Evolutionary conservation across 2,888 invertebrate species (phyloP), one percentile per base, ranked within the genome.

Genomic region (Eristalis intricaria): DNA sequence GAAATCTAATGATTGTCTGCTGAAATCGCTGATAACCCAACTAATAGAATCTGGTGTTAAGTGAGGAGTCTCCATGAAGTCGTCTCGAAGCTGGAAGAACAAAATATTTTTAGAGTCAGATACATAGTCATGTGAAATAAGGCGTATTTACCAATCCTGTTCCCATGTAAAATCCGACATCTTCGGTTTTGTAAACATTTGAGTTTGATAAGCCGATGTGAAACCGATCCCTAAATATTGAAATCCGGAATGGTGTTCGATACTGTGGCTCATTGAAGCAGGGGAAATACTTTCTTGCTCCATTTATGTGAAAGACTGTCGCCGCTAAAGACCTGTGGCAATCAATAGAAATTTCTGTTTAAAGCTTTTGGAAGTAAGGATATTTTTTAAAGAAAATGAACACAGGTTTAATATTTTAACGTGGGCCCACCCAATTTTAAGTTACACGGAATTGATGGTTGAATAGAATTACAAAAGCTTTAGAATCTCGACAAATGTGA

Each of bases 211-310:
- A 93, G 4, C 96, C 96, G 90, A 96, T 95, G 92, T 97, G 96
- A 92, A 96, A 96, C 91, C 96, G 94, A 92, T 96, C 96, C 89
- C 96, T 94, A 90, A 96, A 96, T 90, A 96, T 96, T 56, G 96
- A 96, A 91, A 97, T 94, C 91, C 95, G 95, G 93, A 97, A 97
- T 89, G 95, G 95, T 1, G 97, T 96, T 91, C 97, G 96, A 90
- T 96, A 95, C 89, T 96, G 96, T 4, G 97, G 97, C 91, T 97
- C 97, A 91, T 97, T 97, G 91, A 97, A 97, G 91, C 97, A 97
- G 15, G 97, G 97, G 91, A 97, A 97, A 40, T 96, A 96, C 88
- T 95, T 95, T 83, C 96, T 94, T 8, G 96, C 96, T 88, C 95
- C 96, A 29, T 96, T 96, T 76, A 96, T 96, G 90, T 96, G 95